Evolutionary conservation across 2,797 vertebrate genomes (phyloP), one percentile per base, ranked within the genome.

Genomic region (Rhinella marina): DNA sequence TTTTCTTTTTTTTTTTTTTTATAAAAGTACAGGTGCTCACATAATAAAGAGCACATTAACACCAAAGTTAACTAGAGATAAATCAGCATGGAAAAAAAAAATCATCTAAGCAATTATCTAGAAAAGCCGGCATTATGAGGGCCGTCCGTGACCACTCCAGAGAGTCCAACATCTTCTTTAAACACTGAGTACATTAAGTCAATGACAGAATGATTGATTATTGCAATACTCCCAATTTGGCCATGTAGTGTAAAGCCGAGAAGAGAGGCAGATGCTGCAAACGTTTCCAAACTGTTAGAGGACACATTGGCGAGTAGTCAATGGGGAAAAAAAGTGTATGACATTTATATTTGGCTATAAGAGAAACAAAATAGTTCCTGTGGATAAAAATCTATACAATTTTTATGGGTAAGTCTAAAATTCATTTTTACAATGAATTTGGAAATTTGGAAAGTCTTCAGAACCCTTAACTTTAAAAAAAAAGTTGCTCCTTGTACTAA

Each of bases 151-250:
- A 80, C 88, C 85, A 83, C 88, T 84, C 84, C 68, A 64, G 88
- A 89, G 88, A 89, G 56, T 83, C 73, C 86, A 56, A 84, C 88
- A 83, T 86, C 88, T 89, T 89, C 81, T 86, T 89, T 89, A 89
- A 89, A 89, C 86, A 89, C 88, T 85, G 84, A 83, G 88, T 89
- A 89, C 88, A 86, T 89, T 89, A 89, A 89, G 84, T 85, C 85
- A 86, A 80, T 86, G 88, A 86, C 88, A 89, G 84, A 75, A 83
- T 89, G 88, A 89, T 89, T 89, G 88, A 89, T 89, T 86, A 89
- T 82, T 8, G 54, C 32, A 84, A 82, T 86, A 83, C 73, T 89
- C 88, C 88, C 85, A 89, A 86, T 86, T 84, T 89, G 85, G 81
- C 81, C 61, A 9, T 82, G 77, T 72, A 62, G 52, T 62, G 57